A percentile compares a stretch with the other conserved stretches of the same genome.
These are phyloP conservation scores for Notolepis coatsorum DNA, from an alignment of 2,797 vertebrate genomes.

Conservation along the genomic window DNA sequence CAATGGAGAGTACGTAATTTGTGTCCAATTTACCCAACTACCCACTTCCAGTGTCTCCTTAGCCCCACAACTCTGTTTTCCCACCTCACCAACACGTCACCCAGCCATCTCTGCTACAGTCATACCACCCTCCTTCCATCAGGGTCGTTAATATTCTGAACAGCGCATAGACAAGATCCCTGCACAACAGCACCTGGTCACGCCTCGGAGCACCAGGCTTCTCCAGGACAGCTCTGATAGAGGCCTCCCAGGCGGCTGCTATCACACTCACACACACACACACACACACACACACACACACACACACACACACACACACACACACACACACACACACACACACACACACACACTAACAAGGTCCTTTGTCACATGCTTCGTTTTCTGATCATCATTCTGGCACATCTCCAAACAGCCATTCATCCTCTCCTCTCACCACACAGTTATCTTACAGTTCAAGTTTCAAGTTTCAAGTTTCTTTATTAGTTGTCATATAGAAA, in stretches of 20 bases:
- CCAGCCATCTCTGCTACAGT: no score
- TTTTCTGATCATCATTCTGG: constrained; percentile 5
- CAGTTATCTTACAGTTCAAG: background rate
- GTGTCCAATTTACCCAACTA: no score
- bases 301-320: background rate
- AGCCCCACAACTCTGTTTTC: no score
- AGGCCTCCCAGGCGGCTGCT: constrained; percentile 47
- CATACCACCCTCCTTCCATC: no score
- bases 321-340: background rate
- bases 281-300: constrained; percentile 8
- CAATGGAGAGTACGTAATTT: no score
- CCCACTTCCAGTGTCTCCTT: no score
- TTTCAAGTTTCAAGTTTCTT: no score
- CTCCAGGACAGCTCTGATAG: constrained; percentile 56
- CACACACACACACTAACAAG: background rate
- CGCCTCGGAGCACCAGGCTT: constrained; percentile 66
- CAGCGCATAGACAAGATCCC: constrained; percentile 47
- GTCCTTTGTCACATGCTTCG: constrained; percentile 6
- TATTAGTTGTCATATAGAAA: no score
- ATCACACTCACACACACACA: background rate
- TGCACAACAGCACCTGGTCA: constrained; percentile 75
- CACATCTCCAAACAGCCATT: constrained; percentile 13
- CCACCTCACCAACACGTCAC: no score
- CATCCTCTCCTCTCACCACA: constrained; percentile 1
- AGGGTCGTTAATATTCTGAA: constrained; percentile 70